phyloP scores from a whole-genome alignment of 1,140 invertebrate species.

The Diuraphis noxia region DNA sequence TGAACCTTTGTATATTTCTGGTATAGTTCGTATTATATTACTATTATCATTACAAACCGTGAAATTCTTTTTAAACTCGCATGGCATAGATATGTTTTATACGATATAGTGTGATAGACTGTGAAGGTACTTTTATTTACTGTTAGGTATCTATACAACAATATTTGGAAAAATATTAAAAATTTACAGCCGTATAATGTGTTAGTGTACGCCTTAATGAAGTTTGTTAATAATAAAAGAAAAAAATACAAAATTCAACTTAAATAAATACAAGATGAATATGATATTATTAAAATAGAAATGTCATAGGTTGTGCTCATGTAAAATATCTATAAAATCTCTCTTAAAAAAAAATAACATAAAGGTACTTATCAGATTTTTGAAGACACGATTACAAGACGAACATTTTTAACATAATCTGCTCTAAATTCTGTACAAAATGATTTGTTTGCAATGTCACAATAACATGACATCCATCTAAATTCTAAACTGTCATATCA shows the following conservation, averaged over 20 bases:
- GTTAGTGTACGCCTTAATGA: neutral
- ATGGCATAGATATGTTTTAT: neutral
- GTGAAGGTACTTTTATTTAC: neutral
- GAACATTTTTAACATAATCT: neutral
- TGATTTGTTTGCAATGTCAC: neutral
- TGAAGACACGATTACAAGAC: slow-evolving; percentile 1
- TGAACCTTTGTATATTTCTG: slow-evolving; percentile 15
- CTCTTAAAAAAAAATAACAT: neutral
- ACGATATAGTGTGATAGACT: neutral
- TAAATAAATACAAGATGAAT: neutral
- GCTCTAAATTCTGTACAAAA: neutral
- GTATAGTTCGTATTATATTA: slow-evolving; percentile 2
- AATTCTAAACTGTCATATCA: slow-evolving; percentile 24
- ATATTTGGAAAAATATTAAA: neutral
- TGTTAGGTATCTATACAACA: neutral
- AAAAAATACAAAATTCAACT: neutral
- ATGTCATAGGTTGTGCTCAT: neutral
- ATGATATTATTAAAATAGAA: neutral
- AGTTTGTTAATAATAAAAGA: neutral
- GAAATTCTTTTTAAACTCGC: slow-evolving; percentile 8
- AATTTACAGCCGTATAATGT: neutral
- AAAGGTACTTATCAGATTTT: neutral
- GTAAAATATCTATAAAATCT: neutral
- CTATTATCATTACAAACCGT: neutral
- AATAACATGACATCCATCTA: neutral